Evolutionary conservation across 2,888 invertebrate genomes (phyloP), one percentile per base, ranked within the genome.

Genomic region (Dicycla oo): DNA sequence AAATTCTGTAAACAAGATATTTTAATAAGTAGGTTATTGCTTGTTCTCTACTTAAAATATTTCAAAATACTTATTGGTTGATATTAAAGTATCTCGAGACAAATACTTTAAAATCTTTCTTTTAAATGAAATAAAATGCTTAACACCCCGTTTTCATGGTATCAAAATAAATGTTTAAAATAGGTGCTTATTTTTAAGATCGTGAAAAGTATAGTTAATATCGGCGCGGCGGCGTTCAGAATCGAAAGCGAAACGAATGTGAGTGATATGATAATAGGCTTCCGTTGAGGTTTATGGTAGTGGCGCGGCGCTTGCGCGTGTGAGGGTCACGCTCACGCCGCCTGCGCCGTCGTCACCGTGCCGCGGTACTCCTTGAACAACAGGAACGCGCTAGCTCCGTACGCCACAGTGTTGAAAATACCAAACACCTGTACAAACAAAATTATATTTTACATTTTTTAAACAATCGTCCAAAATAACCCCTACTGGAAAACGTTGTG

Each of bases 401-500:
- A 99, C 38, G 97, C 98, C 68, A 97, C 87, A 60, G 98, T 97
- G 93, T 98, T 98, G 93, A 98, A 97, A 54, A 98, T 91, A 73
- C 98, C 98, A 90, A 98, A 98, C 66, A 97, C 97, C 98, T 98
- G 94, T 20, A 94, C 95, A 94, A 86, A 81, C 83, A 73, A 73
- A 38, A 40, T 54, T 38, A 69, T 68, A 23, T 56, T 62, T 40
- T 51, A 53, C 43, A 56, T 60, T 30, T 53, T 66, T 23, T 57
- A 45, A 61, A 67, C 54, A 49, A 40, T 15, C 10, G 18, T 30
- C 45, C 30, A 54, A 69, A 45, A 54, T 49, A 70, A 30, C 4
- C 23, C 5, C n/a, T 34, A 18, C 15, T 3, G 13, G 2, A 18
- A 61, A 26, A 53, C 47, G 38, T 51, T 49, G 23, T 13, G 6